phyloP scores from a whole-genome alignment of 2,797 vertebrate genomes.

The Microcaecilia unicolor region DNA sequence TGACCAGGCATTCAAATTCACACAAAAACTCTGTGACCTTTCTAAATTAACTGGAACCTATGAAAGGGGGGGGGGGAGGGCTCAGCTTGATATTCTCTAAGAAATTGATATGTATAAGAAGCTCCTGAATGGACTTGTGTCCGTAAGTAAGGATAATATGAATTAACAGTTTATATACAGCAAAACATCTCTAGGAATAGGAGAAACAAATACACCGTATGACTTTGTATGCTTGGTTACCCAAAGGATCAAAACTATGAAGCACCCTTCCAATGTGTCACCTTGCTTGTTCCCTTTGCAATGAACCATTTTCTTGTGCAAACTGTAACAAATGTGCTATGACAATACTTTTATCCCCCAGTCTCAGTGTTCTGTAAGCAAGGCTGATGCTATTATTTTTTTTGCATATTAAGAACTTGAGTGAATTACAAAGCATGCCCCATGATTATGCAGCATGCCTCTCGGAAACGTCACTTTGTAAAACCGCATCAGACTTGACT shows the following conservation, averaged over 20 bases:
- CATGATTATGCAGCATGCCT: constrained; percentile 37
- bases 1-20: constrained; percentile 54
- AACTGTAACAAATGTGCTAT: constrained; percentile 35
- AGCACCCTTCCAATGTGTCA: constrained; percentile 34
- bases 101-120: constrained; percentile 48
- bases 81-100: constrained; percentile 50
- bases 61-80: too few species aligned
- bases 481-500: constrained; percentile 14
- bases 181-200: constrained; percentile 34
- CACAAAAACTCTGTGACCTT: constrained; percentile 53
- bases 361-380: constrained; percentile 21
- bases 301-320: constrained; percentile 39
- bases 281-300: constrained; percentile 49
- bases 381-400: constrained; percentile 23
- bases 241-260: constrained; percentile 14
- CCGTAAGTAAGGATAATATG: constrained; percentile 35
- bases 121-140: constrained; percentile 36
- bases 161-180: constrained; percentile 32
- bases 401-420: constrained; percentile 32
- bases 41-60: constrained; percentile 48
- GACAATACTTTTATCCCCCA: constrained; percentile 26
- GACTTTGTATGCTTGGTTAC: constrained; percentile 30
- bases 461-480: constrained; percentile 23
- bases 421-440: constrained; percentile 42
- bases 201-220: constrained; percentile 26